These are phyloP conservation scores for Polylopha cassiicola DNA, from an alignment of 2,888 invertebrate genomes.

Conservation along the genomic window DNA sequence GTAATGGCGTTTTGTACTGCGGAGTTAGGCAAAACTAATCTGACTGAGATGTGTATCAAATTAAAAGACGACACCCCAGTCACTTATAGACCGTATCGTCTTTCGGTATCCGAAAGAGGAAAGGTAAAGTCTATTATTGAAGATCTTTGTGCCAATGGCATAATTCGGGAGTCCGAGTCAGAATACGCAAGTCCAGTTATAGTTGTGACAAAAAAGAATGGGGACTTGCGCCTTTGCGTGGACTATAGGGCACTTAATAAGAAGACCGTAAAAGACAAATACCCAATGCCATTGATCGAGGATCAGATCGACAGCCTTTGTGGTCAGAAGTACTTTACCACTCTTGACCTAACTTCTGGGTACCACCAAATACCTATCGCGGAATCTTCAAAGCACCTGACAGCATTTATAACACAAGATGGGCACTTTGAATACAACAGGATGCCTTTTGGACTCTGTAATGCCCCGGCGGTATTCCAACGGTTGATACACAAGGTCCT, in stretches of 20 bases:
- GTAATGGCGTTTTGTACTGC: conserved; percentile 15
- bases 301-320: no score
- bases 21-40: conserved; percentile 14
- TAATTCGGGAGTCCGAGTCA: no score
- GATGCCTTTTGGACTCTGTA: no score
- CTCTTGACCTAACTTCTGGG: background rate
- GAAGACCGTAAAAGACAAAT: no score
- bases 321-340: no score
- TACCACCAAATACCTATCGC: conserved; percentile 9
- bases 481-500: no score
- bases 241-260: no score
- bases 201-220: no score
- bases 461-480: conserved; percentile 3
- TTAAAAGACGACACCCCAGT: conserved; percentile 18
- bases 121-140: conserved; percentile 4
- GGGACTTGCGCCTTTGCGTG: no score
- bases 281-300: no score
- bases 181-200: no score
- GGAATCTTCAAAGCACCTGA: conserved; percentile 3
- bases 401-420: conserved; percentile 10
- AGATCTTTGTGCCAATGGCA: background rate
- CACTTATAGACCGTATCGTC: conserved; percentile 21
- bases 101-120: conserved; percentile 2
- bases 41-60: conserved; percentile 20
- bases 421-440: no score